Conservation (phyloP, 1,140 invertebrate genomes). For the Diprion similis region DNA sequence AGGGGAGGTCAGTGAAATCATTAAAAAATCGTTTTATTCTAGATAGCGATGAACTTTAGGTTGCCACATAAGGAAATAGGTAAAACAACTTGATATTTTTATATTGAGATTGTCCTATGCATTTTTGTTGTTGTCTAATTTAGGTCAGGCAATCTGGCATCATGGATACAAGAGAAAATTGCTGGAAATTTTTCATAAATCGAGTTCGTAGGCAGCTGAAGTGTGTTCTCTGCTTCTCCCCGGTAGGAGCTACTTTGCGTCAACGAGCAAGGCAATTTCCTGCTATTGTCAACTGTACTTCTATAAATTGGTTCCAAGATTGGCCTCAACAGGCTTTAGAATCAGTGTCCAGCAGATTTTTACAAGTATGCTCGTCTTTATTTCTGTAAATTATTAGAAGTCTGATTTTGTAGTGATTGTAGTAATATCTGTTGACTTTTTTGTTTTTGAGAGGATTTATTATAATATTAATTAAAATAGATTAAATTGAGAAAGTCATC, state of each 20-base stretch:
- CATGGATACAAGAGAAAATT: conserved; percentile 89
- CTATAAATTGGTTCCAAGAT: conserved; percentile 96
- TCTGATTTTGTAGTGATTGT: conserved; percentile 64
- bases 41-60: conserved; percentile 30
- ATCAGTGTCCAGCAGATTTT: conserved; percentile 86
- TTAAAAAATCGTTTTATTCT: conserved; percentile 22
- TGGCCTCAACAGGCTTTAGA: conserved; percentile 92
- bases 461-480: conserved; percentile 15
- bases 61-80: background rate
- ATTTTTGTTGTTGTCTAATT: conserved; percentile 27
- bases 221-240: conserved; percentile 89
- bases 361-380: conserved; percentile 57
- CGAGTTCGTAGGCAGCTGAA: conserved; percentile 79
- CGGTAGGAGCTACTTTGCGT: conserved; percentile 85
- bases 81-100: conserved; percentile 10
- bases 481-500: conserved; percentile 16
- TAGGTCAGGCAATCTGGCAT: conserved; percentile 78
- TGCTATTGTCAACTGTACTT: conserved; percentile 91
- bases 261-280: conserved; percentile 91
- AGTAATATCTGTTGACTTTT: conserved; percentile 66
- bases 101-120: background rate
- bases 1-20: conserved; percentile 73
- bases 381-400: background rate
- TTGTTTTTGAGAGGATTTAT: conserved; percentile 26
- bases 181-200: conserved; percentile 96